Percentiles rank a stretch among this genome's conserved stretches.
These are phyloP conservation scores for Bombylius discolor DNA, from an alignment of 2,888 invertebrate genomes.

Conservation along the genomic window DNA sequence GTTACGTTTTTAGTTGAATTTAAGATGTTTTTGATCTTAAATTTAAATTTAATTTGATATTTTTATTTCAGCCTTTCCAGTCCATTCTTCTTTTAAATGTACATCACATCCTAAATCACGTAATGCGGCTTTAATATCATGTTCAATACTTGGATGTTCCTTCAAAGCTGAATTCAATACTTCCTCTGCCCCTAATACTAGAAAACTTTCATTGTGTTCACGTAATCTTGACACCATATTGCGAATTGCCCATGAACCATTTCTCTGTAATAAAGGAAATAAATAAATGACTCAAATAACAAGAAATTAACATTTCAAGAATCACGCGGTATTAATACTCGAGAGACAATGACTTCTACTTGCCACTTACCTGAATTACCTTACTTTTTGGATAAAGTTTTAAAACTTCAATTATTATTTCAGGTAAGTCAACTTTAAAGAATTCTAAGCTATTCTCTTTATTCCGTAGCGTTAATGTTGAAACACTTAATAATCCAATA, in stretches of 20 bases:
- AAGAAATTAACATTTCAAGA: neutral
- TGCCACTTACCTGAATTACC: conserved; percentile 45
- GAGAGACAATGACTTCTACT: no score
- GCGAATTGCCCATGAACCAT: conserved; percentile 75
- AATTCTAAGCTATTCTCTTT: conserved; percentile 57
- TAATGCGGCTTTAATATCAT: conserved; percentile 73
- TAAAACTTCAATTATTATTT: conserved; percentile 57
- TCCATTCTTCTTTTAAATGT: conserved; percentile 73
- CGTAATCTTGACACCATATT: conserved; percentile 73
- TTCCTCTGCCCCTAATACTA: conserved; percentile 53
- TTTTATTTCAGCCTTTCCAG: conserved; percentile 43
- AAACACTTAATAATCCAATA: conserved; percentile 55
- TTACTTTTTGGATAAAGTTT: conserved; percentile 52
- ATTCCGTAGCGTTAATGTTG: conserved; percentile 61
- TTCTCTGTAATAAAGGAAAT: conserved; percentile 44
- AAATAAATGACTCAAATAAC: neutral
- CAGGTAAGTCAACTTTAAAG: conserved; percentile 56
- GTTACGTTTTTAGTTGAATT: no score
- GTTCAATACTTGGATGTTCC: conserved; percentile 41
- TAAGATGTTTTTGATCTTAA: no score
- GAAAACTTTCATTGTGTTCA: conserved; percentile 54
- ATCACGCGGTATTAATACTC: no score
- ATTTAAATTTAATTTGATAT: conserved; percentile 18
- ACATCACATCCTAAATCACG: conserved; percentile 76
- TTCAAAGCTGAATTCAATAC: conserved; percentile 50